Evolutionary conservation across 2,888 invertebrate species (phyloP).

Genomic region (Teleogryllus oceanicus): DNA sequence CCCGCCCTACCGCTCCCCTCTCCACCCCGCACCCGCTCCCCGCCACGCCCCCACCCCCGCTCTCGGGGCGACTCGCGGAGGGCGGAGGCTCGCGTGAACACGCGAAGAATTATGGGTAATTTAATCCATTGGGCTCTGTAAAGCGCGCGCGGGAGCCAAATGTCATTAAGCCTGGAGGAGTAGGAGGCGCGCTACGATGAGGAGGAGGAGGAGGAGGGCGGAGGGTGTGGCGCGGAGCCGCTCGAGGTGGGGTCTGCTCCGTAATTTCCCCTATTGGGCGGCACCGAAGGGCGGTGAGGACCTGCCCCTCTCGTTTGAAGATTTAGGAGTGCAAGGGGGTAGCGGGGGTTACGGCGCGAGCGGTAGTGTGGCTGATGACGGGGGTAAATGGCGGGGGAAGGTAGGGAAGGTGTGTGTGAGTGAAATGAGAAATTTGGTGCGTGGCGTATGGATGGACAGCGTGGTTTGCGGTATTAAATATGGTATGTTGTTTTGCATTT

Average conservation of each 20-base stretch:
- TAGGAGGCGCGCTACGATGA: background rate
- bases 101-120: constrained; percentile 9
- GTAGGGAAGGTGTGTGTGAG: too few relatives aligned
- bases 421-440: too few relatives aligned
- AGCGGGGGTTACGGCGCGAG: too few relatives aligned
- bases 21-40: background rate
- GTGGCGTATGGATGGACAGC: too few relatives aligned
- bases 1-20: background rate
- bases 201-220: background rate
- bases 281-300: too few relatives aligned
- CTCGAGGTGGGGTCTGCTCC: background rate
- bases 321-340: too few relatives aligned
- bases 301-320: too few relatives aligned
- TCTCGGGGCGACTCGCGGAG: background rate
- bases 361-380: too few relatives aligned
- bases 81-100: constrained; percentile 3
- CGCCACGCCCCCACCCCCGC: background rate
- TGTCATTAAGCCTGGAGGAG: background rate
- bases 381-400: too few relatives aligned
- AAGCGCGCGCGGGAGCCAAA: background rate
- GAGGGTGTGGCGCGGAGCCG: background rate
- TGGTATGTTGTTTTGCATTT: too few relatives aligned
- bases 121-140: constrained; percentile 10
- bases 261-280: background rate
- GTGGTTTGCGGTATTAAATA: too few relatives aligned